phyloP scores from a whole-genome alignment of 2,113 vertebrate species.

The Silurus asotus region DNA sequence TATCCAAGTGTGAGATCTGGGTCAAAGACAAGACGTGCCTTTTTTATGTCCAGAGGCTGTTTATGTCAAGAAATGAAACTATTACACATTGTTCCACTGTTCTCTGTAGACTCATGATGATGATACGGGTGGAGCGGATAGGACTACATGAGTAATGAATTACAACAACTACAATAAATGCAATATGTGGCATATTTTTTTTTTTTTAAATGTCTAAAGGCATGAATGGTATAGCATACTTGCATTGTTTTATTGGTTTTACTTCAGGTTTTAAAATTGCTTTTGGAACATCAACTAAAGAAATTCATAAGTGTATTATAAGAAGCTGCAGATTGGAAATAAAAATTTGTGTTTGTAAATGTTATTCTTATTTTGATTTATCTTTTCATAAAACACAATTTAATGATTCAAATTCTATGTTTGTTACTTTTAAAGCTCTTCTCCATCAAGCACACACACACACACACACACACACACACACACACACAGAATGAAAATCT shows the following conservation, averaged over 20 bases:
- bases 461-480: background rate
- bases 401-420: background rate
- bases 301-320: too few relatives aligned
- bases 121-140: background rate
- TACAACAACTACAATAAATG: too few relatives aligned
- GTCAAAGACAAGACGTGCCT: background rate
- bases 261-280: background rate
- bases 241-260: background rate
- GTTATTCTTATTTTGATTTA: background rate
- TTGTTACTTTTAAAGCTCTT: background rate
- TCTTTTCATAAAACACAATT: background rate
- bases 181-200: too few relatives aligned
- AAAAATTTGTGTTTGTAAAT: background rate
- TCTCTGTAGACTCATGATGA: background rate
- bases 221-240: too few relatives aligned
- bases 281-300: background rate
- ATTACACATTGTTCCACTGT: background rate
- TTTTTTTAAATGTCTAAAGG: background rate
- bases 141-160: background rate
- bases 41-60: background rate
- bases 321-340: background rate
- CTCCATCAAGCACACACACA: background rate
- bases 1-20: background rate
- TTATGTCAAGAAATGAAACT: background rate
- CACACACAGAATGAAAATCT: background rate